A percentile compares a stretch with the other conserved stretches of the same genome.
phyloP scores from a whole-genome alignment of 2,797 vertebrate species.

The Dryobates pubescens region DNA sequence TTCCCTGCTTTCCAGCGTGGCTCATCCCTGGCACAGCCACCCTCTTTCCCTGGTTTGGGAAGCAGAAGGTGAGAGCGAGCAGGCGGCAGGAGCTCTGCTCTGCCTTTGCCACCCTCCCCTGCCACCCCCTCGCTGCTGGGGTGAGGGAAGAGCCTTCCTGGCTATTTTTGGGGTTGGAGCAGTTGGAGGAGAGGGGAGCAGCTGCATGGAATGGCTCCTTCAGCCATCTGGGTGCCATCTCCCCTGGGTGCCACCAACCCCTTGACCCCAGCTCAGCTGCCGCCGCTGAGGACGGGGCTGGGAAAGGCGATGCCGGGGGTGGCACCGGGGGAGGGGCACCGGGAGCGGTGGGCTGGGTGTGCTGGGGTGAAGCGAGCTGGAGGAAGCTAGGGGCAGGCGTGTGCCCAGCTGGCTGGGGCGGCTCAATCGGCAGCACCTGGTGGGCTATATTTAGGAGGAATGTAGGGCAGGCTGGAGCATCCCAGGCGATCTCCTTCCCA shows the following conservation, averaged over 20 bases:
- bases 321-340: no score
- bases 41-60: neutral
- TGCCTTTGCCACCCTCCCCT: neutral
- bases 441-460: slow-evolving; percentile 33
- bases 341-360: neutral
- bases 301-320: neutral
- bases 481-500: neutral
- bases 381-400: neutral
- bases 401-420: rapidly evolving
- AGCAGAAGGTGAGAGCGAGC: neutral
- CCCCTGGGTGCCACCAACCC: neutral
- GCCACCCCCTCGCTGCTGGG: neutral
- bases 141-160: neutral
- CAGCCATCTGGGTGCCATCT: neutral
- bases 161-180: neutral
- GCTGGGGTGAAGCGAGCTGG: neutral
- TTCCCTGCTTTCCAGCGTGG: rapidly evolving
- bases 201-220: rapidly evolving
- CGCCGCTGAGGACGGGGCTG: rapidly evolving
- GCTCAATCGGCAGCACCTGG: neutral
- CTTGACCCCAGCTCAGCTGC: rapidly evolving
- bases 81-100: neutral
- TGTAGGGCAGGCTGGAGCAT: slow-evolving; percentile 24
- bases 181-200: no score
- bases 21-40: neutral